Conservation (phyloP, 2,113 vertebrate species). For the Atractosteus spatula region DNA sequence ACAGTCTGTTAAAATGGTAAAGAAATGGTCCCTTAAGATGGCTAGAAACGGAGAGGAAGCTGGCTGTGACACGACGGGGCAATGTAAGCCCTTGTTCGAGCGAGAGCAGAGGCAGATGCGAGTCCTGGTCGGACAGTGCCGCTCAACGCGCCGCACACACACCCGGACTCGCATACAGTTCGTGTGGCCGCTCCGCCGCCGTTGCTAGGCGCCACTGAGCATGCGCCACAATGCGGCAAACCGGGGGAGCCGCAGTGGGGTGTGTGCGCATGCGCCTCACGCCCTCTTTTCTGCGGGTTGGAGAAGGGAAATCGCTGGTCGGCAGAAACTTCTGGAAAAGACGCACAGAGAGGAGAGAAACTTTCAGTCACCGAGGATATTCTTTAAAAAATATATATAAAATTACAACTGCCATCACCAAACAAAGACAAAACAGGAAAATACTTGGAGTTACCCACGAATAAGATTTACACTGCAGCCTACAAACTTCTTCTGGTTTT, state of each 20-base stretch:
- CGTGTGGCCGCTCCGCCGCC: not conserved
- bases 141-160: slow-evolving; percentile 48
- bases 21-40: too few species aligned
- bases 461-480: slow-evolving; percentile 14
- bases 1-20: too few species aligned
- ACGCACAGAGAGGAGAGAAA: slow-evolving; percentile 4
- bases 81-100: too few species aligned
- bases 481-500: slow-evolving; percentile 15
- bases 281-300: slow-evolving; percentile 1
- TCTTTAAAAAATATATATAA: not conserved
- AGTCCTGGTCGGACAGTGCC: too few species aligned
- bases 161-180: slow-evolving; percentile 9
- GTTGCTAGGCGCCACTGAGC: slow-evolving; percentile 35
- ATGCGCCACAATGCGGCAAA: slow-evolving; percentile 62
- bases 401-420: slow-evolving; percentile 11
- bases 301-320: slow-evolving; percentile 17
- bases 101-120: too few species aligned
- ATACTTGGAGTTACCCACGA: slow-evolving; percentile 19
- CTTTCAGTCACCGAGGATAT: slow-evolving; percentile 16
- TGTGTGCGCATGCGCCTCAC: slow-evolving; percentile 31
- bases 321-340: slow-evolving; percentile 44
- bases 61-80: too few species aligned
- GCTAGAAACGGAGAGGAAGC: too few species aligned
- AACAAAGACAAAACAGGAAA: slow-evolving; percentile 12
- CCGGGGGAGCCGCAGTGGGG: slow-evolving; percentile 34